A percentile compares a stretch with the other conserved stretches of the same genome.
These are phyloP conservation scores for Helicoverpa zea DNA, from an alignment of 1,140 invertebrate genomes.

Conservation along the genomic window DNA sequence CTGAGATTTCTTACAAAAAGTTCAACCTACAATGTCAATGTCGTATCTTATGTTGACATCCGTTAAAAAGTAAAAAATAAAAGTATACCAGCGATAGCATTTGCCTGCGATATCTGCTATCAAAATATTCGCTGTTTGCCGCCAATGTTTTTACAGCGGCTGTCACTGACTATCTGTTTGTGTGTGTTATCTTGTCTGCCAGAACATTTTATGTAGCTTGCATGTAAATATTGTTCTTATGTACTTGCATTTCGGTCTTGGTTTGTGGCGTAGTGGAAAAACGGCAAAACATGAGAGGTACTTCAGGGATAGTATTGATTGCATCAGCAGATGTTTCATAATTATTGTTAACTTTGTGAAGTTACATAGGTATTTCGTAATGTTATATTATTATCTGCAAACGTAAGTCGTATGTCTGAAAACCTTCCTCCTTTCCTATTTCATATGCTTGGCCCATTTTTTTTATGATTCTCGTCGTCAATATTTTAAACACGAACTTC, in stretches of 20 bases:
- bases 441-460: no score
- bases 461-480: no score
- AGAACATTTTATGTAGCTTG: constrained; percentile 14
- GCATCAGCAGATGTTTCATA: no score
- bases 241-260: constrained; percentile 25
- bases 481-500: no score
- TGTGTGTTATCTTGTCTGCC: constrained; percentile 1
- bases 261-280: constrained; percentile 1
- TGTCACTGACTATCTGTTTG: constrained; percentile 14
- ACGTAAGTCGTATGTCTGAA: no score
- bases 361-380: no score
- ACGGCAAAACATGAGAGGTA: background rate
- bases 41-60: background rate
- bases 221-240: constrained; percentile 30
- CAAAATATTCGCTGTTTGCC: constrained; percentile 17
- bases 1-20: background rate
- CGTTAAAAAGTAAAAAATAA: background rate
- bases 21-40: constrained; percentile 5
- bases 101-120: background rate
- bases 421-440: no score
- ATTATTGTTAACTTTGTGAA: no score
- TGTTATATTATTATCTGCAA: no score
- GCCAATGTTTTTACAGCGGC: constrained; percentile 7
- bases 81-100: background rate
- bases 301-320: no score